Conservation (phyloP, 1,140 invertebrate genomes). For the Ceratitis capitata region DNA sequence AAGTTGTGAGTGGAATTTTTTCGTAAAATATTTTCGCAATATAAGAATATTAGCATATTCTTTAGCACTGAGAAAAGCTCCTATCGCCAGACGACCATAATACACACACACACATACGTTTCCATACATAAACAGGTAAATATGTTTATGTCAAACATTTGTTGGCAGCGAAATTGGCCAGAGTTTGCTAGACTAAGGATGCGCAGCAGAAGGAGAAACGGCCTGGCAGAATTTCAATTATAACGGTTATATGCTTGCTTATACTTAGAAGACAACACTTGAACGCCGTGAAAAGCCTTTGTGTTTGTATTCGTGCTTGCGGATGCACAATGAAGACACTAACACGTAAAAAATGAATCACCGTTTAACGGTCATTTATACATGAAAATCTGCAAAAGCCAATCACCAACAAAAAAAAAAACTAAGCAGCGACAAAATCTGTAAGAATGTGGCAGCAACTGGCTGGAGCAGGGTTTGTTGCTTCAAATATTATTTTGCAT, state of each 20-base stretch:
- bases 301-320: not conserved
- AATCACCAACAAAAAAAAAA: not conserved
- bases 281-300: not conserved
- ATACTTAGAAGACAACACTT: not conserved
- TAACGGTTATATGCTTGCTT: not conserved
- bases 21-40: not conserved
- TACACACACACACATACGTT: too few relatives aligned
- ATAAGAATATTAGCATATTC: too few relatives aligned
- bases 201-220: not conserved
- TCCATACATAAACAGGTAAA: not conserved
- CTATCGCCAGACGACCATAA: not conserved
- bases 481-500: not conserved
- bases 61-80: too few relatives aligned
- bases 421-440: not conserved
- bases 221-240: slow-evolving; percentile 3
- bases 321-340: slow-evolving; percentile 28
- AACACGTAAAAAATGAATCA: slow-evolving; percentile 19
- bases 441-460: slow-evolving; percentile 21
- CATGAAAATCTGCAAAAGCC: not conserved
- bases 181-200: not conserved
- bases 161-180: not conserved
- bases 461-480: not conserved
- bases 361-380: slow-evolving; percentile 26
- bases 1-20: not conserved
- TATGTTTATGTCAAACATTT: not conserved